Conservation (phyloP, 2,797 vertebrate genomes). For the Schizopygopsis malacanthus region DNA sequence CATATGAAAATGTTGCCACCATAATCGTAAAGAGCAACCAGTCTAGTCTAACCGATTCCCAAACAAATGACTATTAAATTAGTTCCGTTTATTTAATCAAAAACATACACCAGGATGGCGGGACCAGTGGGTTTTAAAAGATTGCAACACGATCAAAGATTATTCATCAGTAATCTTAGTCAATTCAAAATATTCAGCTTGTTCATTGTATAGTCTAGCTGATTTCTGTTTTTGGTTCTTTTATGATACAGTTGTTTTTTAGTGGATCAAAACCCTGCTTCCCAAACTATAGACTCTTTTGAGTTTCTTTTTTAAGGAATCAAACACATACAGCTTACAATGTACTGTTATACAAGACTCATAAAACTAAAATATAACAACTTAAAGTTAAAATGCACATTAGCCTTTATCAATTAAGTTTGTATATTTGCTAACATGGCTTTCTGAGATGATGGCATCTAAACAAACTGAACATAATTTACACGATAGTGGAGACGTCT, state of each 20-base stretch:
- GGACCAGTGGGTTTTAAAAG: background rate
- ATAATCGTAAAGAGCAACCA: too few relatives aligned
- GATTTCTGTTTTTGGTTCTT: background rate
- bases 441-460: background rate
- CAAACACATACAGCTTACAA: background rate
- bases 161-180: background rate
- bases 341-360: background rate
- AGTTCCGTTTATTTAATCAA: too few relatives aligned
- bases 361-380: background rate
- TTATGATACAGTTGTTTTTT: background rate
- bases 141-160: background rate
- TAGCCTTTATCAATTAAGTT: background rate
- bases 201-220: background rate
- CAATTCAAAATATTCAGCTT: background rate
- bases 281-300: background rate
- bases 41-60: too few relatives aligned
- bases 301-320: background rate
- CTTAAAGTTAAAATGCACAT: background rate
- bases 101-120: too few relatives aligned
- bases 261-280: too few relatives aligned
- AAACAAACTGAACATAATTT: constrained; percentile 22
- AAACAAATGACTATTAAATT: too few relatives aligned
- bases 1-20: too few relatives aligned
- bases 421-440: background rate
- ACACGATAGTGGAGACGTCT: constrained; percentile 5